Conservation (phyloP, 1,140 invertebrate species). For the Eufriesea mexicana region DNA sequence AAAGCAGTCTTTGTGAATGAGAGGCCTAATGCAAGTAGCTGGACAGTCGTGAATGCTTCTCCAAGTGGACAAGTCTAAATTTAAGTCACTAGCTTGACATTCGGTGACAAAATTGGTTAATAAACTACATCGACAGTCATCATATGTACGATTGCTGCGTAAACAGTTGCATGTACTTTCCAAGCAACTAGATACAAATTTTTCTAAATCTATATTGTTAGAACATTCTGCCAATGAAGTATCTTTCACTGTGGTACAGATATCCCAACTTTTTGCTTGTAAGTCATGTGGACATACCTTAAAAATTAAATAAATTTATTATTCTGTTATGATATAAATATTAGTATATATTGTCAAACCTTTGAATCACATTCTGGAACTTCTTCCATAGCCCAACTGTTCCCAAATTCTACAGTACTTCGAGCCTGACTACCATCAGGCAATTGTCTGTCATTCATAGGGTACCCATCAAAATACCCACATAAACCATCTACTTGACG, state of each 20-base stretch:
- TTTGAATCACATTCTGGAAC: constrained; percentile 82
- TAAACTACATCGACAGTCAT: constrained; percentile 87
- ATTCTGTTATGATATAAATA: background rate
- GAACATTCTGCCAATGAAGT: constrained; percentile 85
- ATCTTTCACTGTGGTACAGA: constrained; percentile 85
- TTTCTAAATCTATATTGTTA: constrained; percentile 85
- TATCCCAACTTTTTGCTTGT: constrained; percentile 85
- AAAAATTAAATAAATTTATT: background rate
- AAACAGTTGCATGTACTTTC: constrained; percentile 89
- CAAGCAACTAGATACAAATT: constrained; percentile 87
- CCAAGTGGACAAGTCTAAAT: constrained; percentile 87
- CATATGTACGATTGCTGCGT: constrained; percentile 78
- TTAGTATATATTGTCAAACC: constrained; percentile 32
- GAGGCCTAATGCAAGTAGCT: constrained; percentile 86
- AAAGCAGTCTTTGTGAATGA: constrained; percentile 91
- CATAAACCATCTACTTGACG: constrained; percentile 89
- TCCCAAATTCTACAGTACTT: constrained; percentile 88
- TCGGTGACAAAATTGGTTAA: constrained; percentile 88
- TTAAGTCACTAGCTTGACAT: constrained; percentile 85
- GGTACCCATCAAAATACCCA: constrained; percentile 87
- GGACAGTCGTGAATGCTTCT: constrained; percentile 87
- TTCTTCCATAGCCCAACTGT: constrained; percentile 86
- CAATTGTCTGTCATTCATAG: constrained; percentile 86
- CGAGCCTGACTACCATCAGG: constrained; percentile 85
- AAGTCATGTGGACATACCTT: constrained; percentile 83